A percentile compares a stretch with the other conserved stretches of the same genome.
phyloP scores from a whole-genome alignment of 2,113 vertebrate genomes.

The Accipiter virgatus region DNA sequence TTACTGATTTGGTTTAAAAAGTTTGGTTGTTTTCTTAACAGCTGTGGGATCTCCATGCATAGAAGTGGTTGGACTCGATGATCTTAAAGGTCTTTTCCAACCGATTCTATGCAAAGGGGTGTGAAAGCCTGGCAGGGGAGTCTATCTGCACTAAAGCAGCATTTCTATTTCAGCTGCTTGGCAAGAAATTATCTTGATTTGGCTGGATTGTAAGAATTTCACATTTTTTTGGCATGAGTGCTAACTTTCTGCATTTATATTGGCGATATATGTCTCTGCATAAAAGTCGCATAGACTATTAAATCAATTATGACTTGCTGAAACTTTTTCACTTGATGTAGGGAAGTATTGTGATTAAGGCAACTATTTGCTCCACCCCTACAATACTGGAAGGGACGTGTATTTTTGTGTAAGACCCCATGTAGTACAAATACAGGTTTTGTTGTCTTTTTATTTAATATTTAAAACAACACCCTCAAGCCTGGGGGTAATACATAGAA shows the following conservation, averaged over 20 bases:
- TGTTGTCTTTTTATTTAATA: not conserved
- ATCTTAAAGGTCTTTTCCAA: not conserved
- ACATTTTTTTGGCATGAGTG: not conserved
- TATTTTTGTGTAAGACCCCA: not conserved
- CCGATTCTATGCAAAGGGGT: not conserved
- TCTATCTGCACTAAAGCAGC: not conserved
- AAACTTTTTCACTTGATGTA: not conserved
- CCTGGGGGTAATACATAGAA: not conserved
- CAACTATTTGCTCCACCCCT: not conserved
- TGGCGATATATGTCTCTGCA: not conserved
- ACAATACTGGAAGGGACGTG: not conserved
- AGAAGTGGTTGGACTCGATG: not conserved
- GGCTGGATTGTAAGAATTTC: not conserved
- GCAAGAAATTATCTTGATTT: constrained; percentile 4
- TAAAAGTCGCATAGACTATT: not conserved
- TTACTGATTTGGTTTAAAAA: not conserved
- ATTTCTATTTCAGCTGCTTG: not conserved
- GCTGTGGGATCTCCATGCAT: not conserved
- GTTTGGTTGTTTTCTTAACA: not conserved
- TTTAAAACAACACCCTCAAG: not conserved
- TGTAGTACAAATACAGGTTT: not conserved
- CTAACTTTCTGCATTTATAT: not conserved
- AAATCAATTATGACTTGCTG: not conserved
- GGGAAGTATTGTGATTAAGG: not conserved
- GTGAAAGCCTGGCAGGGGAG: not conserved